Evolutionary conservation across 2,797 vertebrate genomes (phyloP).

Genomic region (Craterocephalus amniculus): DNA sequence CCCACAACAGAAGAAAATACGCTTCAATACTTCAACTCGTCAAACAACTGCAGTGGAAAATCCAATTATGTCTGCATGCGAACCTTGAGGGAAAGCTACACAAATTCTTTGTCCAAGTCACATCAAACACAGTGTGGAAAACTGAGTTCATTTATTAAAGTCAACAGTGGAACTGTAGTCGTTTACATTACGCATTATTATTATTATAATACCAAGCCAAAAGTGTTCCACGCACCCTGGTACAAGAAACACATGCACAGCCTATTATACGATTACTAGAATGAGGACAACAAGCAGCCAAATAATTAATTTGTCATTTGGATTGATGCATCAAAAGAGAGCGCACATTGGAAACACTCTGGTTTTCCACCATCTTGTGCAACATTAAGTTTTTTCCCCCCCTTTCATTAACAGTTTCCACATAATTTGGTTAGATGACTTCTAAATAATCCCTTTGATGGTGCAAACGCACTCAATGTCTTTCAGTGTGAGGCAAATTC

Average conservation of each 20-base stretch:
- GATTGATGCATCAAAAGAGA: conserved; percentile 34
- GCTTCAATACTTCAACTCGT: conserved; percentile 43
- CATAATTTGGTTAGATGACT: conserved; percentile 26
- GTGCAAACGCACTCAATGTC: conserved; percentile 6
- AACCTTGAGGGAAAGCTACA: conserved; percentile 41
- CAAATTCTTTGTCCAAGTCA: conserved; percentile 62
- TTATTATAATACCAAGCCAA: conserved; percentile 37
- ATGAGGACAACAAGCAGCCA: conserved; percentile 28
- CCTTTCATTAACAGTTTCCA: conserved; percentile 41
- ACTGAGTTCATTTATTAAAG: conserved; percentile 64
- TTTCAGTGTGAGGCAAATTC: neutral
- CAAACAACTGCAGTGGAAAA: conserved; percentile 63
- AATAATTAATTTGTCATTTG: conserved; percentile 47
- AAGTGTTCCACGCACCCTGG: conserved; percentile 43
- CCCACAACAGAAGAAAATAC: conserved; percentile 64
- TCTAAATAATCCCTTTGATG: conserved; percentile 31
- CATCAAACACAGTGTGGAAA: conserved; percentile 66
- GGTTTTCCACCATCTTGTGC: conserved; percentile 43
- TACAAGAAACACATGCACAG: conserved; percentile 38
- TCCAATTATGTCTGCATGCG: conserved; percentile 60
- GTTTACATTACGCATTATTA: conserved; percentile 63
- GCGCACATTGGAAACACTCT: conserved; percentile 40
- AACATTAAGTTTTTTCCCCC: conserved; percentile 30
- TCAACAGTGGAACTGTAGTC: conserved; percentile 63
- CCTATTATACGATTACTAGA: conserved; percentile 25